phyloP scores from a whole-genome alignment of 2,113 vertebrate genomes.

The Odocoileus hemionus region DNA sequence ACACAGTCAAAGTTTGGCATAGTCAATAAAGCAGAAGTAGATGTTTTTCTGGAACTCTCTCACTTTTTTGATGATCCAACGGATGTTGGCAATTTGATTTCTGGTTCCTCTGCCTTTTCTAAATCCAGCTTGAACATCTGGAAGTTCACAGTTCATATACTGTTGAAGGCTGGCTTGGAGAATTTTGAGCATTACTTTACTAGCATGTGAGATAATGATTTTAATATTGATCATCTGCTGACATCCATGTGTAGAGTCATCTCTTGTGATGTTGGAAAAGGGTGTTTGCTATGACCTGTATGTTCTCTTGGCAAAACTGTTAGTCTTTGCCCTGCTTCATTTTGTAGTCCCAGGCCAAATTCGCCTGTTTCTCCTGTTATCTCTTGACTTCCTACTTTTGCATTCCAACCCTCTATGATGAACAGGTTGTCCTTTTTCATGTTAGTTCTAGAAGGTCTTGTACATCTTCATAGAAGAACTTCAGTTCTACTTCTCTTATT shows the following conservation, averaged over 20 bases:
- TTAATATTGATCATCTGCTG: not conserved
- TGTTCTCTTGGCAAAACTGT: not conserved
- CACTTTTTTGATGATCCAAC: accelerated
- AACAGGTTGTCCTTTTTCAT: not conserved
- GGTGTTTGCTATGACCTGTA: not conserved
- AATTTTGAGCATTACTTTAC: not conserved
- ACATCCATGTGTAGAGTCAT: not conserved
- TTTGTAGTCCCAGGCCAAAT: not conserved
- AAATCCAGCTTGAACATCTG: not conserved
- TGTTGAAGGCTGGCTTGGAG: not conserved
- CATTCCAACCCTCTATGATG: not conserved
- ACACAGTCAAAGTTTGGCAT: not conserved
- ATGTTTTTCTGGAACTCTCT: not conserved
- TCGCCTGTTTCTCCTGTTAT: not conserved
- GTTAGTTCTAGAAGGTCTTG: not conserved
- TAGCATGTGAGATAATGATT: not conserved
- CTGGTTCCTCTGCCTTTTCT: not conserved
- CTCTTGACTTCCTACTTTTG: not conserved
- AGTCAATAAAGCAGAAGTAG: not conserved
- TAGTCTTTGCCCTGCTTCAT: not conserved
- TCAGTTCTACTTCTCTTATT: not conserved
- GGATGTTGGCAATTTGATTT: not conserved
- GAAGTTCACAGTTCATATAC: not conserved
- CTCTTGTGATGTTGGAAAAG: not conserved
- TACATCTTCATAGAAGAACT: not conserved